Conservation (phyloP, 2,888 invertebrate genomes). For the Eilema griseolum region DNA sequence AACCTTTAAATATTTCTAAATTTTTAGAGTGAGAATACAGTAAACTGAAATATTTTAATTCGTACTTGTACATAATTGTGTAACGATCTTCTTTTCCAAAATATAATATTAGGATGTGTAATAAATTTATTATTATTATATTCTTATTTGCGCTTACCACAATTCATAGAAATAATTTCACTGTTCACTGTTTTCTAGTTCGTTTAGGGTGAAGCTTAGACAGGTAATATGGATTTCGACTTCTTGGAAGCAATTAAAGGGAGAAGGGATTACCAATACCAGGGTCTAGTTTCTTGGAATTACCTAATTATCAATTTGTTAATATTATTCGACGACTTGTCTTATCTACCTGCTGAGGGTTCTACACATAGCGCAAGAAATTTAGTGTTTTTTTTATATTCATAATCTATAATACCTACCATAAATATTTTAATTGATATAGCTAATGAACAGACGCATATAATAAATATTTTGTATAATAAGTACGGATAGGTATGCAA, state of each 20-base stretch:
- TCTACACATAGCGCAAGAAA: background rate
- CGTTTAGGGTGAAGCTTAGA: background rate
- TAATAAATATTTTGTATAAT: background rate
- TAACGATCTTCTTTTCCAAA: background rate
- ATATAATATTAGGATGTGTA: background rate
- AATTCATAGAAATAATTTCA: background rate
- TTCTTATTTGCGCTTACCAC: background rate
- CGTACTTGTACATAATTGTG: background rate
- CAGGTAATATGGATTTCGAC: background rate
- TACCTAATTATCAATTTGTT: background rate
- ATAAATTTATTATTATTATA: background rate
- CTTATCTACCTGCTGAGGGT: background rate
- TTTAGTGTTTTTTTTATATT: background rate
- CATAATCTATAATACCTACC: background rate
- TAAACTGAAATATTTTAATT: background rate
- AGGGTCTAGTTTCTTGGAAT: background rate
- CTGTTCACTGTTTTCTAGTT: background rate
- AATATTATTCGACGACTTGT: background rate
- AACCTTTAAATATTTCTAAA: slow-evolving; percentile 4
- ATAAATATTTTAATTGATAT: background rate
- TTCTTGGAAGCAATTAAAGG: background rate
- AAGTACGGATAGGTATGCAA: background rate
- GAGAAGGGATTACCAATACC: background rate
- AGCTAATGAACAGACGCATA: background rate
- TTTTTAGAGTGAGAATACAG: slow-evolving; percentile 5